Percentiles rank a stretch among this genome's conserved stretches.
Evolutionary conservation across 2,888 invertebrate genomes (phyloP).

Genomic region (Meloe dianella): DNA sequence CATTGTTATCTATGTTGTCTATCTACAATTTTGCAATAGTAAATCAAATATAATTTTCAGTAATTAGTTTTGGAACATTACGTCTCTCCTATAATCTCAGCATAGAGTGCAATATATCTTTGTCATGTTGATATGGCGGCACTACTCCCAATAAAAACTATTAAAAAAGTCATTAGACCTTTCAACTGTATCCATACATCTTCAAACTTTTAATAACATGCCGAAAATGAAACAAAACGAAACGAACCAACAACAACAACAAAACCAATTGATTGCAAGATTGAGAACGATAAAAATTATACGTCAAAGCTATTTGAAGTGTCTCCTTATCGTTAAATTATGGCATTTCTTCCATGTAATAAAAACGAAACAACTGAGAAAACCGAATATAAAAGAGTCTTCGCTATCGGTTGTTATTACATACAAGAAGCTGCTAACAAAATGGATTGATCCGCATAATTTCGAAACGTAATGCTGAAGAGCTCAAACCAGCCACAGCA

Average conservation of each 20-base stretch:
- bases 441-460: constrained; percentile 34
- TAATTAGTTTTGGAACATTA: background rate
- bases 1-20: too few species aligned
- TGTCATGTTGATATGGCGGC: constrained; percentile 2
- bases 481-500: background rate
- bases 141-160: constrained; percentile 31
- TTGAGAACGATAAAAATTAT: constrained; percentile 44
- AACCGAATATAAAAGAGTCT: constrained; percentile 36
- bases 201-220: constrained; percentile 45
- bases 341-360: constrained; percentile 44
- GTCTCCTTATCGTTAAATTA: constrained; percentile 43
- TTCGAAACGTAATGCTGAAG: constrained; percentile 14
- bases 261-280: background rate
- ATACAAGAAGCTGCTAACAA: constrained; percentile 39
- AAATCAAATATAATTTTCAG: background rate
- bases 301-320: constrained; percentile 45
- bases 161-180: constrained; percentile 42
- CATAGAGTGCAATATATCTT: background rate
- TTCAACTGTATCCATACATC: constrained; percentile 45
- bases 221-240: constrained; percentile 45
- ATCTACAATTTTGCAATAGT: too few species aligned
- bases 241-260: constrained; percentile 40
- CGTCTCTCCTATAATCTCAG: background rate
- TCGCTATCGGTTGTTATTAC: constrained; percentile 40
- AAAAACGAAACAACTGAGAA: constrained; percentile 39